These are phyloP conservation scores for Magallana nippona DNA, from an alignment of 2,888 invertebrate genomes.

Conservation along the genomic window DNA sequence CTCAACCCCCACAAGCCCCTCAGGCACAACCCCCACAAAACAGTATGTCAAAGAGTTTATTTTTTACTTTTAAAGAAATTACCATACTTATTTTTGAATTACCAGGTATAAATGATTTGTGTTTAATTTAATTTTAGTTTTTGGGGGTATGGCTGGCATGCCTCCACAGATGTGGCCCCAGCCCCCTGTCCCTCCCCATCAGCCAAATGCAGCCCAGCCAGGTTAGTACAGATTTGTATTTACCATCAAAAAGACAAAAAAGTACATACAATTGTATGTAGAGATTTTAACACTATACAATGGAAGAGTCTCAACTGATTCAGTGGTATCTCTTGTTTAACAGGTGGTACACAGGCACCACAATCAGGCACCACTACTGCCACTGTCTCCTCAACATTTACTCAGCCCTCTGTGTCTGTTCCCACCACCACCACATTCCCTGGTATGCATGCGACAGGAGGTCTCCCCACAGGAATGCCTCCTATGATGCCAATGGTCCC, in stretches of 20 bases:
- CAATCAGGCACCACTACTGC: conserved; percentile 48
- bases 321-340: conserved; percentile 6
- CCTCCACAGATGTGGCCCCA: conserved; percentile 54
- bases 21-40: conserved; percentile 60
- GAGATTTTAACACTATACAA: too few relatives aligned
- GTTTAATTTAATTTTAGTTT: conserved; percentile 55
- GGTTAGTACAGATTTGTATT: background rate
- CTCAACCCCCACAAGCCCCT: conserved; percentile 48
- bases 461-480: conserved; percentile 54
- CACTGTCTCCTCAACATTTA: conserved; percentile 54
- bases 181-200: conserved; percentile 49
- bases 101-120: background rate
- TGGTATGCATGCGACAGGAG: conserved; percentile 68
- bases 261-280: too few relatives aligned
- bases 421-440: conserved; percentile 48
- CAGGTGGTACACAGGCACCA: conserved; percentile 52
- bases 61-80: too few relatives aligned
- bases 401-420: conserved; percentile 53
- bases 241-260: too few relatives aligned
- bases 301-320: too few relatives aligned
- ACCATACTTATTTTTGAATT: too few relatives aligned
- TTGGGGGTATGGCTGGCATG: conserved; percentile 58
- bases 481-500: conserved; percentile 76
- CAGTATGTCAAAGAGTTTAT: conserved; percentile 50
- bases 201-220: conserved; percentile 43